Evolutionary conservation across 2,888 invertebrate genomes (phyloP).

Genomic region (Chydorus sphaericus): DNA sequence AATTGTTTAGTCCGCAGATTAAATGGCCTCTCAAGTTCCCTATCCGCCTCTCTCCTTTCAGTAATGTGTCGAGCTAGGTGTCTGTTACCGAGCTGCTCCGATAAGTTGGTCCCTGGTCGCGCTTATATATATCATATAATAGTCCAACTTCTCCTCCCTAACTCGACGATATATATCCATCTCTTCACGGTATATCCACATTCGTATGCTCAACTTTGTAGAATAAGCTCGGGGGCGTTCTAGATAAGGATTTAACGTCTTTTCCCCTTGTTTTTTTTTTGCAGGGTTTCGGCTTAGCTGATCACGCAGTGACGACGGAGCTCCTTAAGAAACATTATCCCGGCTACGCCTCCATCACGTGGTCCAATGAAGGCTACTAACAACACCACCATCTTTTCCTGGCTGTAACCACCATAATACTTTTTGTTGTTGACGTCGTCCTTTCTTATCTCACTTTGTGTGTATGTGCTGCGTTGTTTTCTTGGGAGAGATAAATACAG

Average conservation of each 20-base stretch:
- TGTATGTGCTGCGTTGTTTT: not conserved
- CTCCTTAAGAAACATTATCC: conserved; percentile 57
- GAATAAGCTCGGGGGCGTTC: too few species aligned
- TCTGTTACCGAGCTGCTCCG: too few species aligned
- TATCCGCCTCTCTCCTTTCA: too few species aligned
- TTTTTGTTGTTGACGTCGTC: not conserved
- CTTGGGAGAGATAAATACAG: not conserved
- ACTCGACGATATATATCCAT: too few species aligned
- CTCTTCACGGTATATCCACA: too few species aligned
- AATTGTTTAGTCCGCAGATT: too few species aligned
- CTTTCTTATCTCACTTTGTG: not conserved
- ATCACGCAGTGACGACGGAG: conserved; percentile 61
- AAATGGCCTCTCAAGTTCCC: too few species aligned
- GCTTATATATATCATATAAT: too few species aligned
- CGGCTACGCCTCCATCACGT: conserved; percentile 54
- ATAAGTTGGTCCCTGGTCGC: too few species aligned
- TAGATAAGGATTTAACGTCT: not conserved
- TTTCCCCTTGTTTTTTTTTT: not conserved
- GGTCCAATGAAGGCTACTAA: conserved; percentile 72
- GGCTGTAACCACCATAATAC: not conserved
- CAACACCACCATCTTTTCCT: not conserved
- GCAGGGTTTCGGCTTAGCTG: conserved; percentile 68
- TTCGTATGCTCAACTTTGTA: too few species aligned
- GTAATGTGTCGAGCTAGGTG: too few species aligned
- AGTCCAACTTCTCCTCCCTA: too few species aligned